phyloP scores from a whole-genome alignment of 1,140 invertebrate species.

The Theocolax elegans region DNA sequence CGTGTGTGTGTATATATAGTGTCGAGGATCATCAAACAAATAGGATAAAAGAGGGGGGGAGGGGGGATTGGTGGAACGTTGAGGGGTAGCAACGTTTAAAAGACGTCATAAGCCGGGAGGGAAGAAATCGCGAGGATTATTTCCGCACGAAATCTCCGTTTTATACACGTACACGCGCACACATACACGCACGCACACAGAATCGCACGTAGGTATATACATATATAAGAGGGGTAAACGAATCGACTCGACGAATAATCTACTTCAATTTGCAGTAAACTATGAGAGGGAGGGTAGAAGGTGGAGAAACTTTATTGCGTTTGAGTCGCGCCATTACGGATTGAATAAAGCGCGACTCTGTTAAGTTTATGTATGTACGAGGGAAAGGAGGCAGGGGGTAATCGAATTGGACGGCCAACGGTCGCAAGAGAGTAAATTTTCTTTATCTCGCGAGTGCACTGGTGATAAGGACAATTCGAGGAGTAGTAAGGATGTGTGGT shows the following conservation, averaged over 20 bases:
- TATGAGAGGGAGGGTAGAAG: conserved; percentile 36
- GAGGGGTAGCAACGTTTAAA: neutral
- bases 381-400: neutral
- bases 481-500: no score
- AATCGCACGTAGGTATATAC: neutral
- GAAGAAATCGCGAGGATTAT: conserved; percentile 63
- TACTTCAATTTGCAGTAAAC: conserved; percentile 64
- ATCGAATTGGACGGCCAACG: neutral
- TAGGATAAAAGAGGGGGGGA: no score
- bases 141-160: conserved; percentile 59
- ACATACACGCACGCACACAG: neutral
- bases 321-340: conserved; percentile 31
- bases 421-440: conserved; percentile 7
- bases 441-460: neutral
- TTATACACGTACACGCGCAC: conserved; percentile 43
- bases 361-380: conserved; percentile 1
- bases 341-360: conserved; percentile 37
- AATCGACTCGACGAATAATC: conserved; percentile 58
- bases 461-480: no score
- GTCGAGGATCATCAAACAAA: no score
- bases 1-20: no score
- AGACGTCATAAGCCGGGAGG: conserved; percentile 11
- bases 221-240: conserved; percentile 44
- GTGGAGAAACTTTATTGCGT: conserved; percentile 34
- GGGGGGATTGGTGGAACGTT: neutral